A percentile compares a stretch with the other conserved stretches of the same genome.
phyloP scores from a whole-genome alignment of 2,888 invertebrate genomes.

The Ochropleura plecta region DNA sequence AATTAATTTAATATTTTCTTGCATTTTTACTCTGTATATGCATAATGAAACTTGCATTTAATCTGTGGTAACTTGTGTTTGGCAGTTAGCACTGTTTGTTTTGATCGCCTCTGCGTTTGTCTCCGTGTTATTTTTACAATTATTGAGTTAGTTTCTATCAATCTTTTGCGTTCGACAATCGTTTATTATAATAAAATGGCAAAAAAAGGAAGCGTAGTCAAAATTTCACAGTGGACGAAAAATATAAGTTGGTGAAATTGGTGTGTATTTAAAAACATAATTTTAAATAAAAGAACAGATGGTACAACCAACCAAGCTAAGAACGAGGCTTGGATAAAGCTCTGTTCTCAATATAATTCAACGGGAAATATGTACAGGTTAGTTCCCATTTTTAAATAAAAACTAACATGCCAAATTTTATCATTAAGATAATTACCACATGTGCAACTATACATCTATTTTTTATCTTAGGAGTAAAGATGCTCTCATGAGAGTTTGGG shows the following conservation, averaged over 20 bases:
- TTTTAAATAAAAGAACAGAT: too few relatives aligned
- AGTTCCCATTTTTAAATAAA: background rate
- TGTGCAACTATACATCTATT: too few relatives aligned
- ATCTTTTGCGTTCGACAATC: background rate
- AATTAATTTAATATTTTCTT: too few relatives aligned
- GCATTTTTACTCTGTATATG: too few relatives aligned
- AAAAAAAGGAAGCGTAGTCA: slow-evolving; percentile 2
- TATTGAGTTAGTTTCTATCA: background rate
- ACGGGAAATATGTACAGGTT: background rate
- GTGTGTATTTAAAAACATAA: too few relatives aligned
- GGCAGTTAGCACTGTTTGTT: too few relatives aligned
- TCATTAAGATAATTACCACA: background rate
- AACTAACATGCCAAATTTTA: background rate
- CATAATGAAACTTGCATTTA: too few relatives aligned
- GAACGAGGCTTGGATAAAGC: slow-evolving; percentile 4
- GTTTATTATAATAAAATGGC: background rate
- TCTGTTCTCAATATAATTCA: slow-evolving; percentile 6
- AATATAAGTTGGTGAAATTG: background rate
- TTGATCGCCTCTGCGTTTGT: too few relatives aligned
- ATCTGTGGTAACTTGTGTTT: too few relatives aligned
- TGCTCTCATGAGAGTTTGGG: slow-evolving; percentile 40
- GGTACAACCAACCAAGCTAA: too few relatives aligned
- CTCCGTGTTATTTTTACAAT: slow-evolving; percentile 4
- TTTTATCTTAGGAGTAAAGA: slow-evolving; percentile 25
- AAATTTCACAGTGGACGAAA: slow-evolving; percentile 10